Conservation (phyloP, 2,797 vertebrate genomes). For the Siniperca undulata region DNA sequence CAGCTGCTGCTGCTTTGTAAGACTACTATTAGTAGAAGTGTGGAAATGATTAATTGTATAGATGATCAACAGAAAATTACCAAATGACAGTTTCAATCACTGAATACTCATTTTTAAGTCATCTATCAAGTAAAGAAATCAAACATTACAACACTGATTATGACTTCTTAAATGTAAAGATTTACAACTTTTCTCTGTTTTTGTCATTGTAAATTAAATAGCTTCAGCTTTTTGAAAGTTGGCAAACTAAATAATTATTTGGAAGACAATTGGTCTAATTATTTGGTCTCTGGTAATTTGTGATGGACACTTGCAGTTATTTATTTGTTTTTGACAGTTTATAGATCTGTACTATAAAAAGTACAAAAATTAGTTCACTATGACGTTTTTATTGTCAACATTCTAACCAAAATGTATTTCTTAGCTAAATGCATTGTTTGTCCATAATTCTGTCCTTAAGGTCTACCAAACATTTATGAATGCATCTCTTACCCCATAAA, state of each 20-base stretch:
- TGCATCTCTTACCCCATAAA: background rate
- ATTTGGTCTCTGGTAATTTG: background rate
- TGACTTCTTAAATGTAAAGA: background rate
- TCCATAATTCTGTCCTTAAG: background rate
- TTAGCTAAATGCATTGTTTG: background rate
- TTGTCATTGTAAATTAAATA: background rate
- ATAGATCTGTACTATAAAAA: background rate
- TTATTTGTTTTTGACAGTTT: background rate
- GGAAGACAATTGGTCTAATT: background rate
- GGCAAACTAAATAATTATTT: background rate
- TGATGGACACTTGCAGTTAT: background rate
- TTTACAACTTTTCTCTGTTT: background rate
- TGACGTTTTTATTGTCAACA: background rate
- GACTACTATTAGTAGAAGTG: background rate
- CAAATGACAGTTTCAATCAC: background rate
- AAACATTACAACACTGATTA: background rate
- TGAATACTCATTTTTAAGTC: background rate
- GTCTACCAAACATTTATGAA: background rate
- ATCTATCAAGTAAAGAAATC: background rate
- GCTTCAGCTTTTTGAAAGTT: background rate
- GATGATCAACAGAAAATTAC: background rate
- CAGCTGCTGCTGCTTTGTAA: conserved; percentile 34
- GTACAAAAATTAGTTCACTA: background rate
- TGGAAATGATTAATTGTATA: background rate
- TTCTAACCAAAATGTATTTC: background rate